Evolutionary conservation across 2,888 invertebrate species (phyloP).

Genomic region (Pristionchus fissidentatus): DNA sequence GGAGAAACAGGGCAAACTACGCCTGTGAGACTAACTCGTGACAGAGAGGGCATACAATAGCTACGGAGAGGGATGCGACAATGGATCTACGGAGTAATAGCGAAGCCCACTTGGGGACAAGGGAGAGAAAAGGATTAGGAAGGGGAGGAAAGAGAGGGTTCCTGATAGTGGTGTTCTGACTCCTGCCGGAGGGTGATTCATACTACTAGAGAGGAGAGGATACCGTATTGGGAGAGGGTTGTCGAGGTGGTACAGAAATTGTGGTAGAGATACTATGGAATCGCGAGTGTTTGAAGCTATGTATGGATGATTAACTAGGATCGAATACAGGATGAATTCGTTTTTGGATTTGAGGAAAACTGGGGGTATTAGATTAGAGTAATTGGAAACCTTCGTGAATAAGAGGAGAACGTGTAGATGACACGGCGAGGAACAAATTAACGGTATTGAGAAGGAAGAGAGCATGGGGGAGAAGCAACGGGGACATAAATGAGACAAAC

Average conservation of each 20-base stretch:
- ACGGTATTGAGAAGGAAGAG: background rate
- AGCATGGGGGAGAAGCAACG: background rate
- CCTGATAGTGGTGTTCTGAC: conserved; percentile 8
- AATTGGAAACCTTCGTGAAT: too few species aligned
- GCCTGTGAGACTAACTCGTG: conserved; percentile 38
- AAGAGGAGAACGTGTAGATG: conserved; percentile 16
- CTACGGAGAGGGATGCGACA: conserved; percentile 20
- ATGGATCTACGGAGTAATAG: conserved; percentile 29
- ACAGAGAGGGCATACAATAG: background rate
- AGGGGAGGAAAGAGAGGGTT: background rate
- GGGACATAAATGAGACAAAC: too few species aligned
- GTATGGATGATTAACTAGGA: background rate
- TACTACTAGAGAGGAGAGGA: conserved; percentile 40
- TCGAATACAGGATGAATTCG: background rate
- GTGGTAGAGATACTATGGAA: conserved; percentile 35
- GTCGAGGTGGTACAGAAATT: conserved; percentile 19
- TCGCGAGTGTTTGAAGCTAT: conserved; percentile 40
- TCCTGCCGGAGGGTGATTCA: conserved; percentile 32
- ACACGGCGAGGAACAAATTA: conserved; percentile 36
- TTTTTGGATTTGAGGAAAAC: background rate
- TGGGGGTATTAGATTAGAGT: conserved; percentile 2
- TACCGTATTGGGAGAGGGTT: conserved; percentile 23
- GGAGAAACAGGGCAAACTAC: conserved; percentile 37
- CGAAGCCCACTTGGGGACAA: conserved; percentile 42
- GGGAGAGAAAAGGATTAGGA: background rate